Evolutionary conservation across 2,888 invertebrate species (phyloP).

Genomic region (Linnaemya tessellans): DNA sequence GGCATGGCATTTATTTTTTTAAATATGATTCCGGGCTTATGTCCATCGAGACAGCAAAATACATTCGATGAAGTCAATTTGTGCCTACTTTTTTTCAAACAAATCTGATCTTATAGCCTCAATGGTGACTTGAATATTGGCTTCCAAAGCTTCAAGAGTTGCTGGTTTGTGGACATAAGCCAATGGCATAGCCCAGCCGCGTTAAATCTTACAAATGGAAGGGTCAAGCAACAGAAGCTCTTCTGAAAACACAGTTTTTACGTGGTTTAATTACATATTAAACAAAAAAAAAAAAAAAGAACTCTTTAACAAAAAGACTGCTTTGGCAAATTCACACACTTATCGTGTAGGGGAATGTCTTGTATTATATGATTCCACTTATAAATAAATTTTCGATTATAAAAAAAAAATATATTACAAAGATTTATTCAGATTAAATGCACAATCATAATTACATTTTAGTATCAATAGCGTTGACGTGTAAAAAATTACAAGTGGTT

Average conservation of each 20-base stretch:
- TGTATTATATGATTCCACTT: conserved; percentile 20
- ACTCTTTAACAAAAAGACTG: conserved; percentile 9
- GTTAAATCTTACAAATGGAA: too few species aligned
- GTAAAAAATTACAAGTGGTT: background rate
- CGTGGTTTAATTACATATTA: conserved; percentile 16
- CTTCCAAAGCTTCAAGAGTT: too few species aligned
- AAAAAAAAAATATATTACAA: background rate
- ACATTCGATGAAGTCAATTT: too few species aligned
- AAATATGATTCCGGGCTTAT: too few species aligned
- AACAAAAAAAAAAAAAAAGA: background rate
- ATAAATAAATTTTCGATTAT: background rate
- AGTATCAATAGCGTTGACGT: conserved; percentile 19
- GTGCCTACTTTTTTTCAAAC: too few species aligned
- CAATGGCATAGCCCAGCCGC: too few species aligned
- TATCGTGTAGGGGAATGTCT: background rate
- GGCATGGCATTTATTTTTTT: too few species aligned
- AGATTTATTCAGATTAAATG: conserved; percentile 20
- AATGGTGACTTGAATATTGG: too few species aligned
- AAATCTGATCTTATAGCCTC: too few species aligned
- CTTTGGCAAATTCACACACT: conserved; percentile 14
- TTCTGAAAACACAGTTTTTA: conserved; percentile 12
- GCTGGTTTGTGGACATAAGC: too few species aligned
- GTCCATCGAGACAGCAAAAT: too few species aligned
- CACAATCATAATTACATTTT: conserved; percentile 42
- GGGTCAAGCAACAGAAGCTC: too few species aligned